Base-by-base conservation (phyloP, 2,113 vertebrate genomes). In the Bujurquina vittata region DNA sequence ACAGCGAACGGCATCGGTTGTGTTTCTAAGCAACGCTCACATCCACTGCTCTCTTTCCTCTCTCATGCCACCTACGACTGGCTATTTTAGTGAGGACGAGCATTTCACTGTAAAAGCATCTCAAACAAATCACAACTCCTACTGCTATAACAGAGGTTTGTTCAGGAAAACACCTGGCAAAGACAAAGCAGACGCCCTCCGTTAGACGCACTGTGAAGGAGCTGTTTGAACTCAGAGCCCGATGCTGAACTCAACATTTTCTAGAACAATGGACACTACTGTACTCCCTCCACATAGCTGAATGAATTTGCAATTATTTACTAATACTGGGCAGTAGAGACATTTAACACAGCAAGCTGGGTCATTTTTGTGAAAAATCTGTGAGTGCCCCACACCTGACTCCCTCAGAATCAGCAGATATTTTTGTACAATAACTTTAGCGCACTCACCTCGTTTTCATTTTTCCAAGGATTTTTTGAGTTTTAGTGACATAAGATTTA, bases 11-110 rank as follows among this genome's bases (percentile, higher is more conserved):
- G 83, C 81, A 81, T 84, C 75, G 61, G 87, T 87, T 65, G 76
- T 76, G 94, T 94, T 93, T 90, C 94, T 74, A 93, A 91, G 93
- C 93, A 93, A 94, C 94, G 72, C 90, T 84, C 91, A 85, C 89
- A 87, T 93, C 76, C 88, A 75, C 75, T 35, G 84, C 79, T 82
- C 80, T 84, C 79, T 84, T 75, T 86, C 84, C 81, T 57, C 74
- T 83, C 88, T 87, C 76, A 46, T 23, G 35, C 88, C 90, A 63
- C 92, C 93, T 83, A 92, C 92, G 73, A 57, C 67, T 56, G 74
- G 22, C 76, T 89, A 55, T 85, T 88, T 87, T 29, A 82, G 78
- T 9, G 79, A 76, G 61, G 84, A 82, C 29, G 10, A 15, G 74
- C 63, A 23, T 73, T 86, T 80, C 40, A 6, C 62, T 79, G 58